Evolutionary conservation across 35 echinoderm and acorn worm genomes (phyloP).

Genomic region (Holothuria glaberrima): DNA sequence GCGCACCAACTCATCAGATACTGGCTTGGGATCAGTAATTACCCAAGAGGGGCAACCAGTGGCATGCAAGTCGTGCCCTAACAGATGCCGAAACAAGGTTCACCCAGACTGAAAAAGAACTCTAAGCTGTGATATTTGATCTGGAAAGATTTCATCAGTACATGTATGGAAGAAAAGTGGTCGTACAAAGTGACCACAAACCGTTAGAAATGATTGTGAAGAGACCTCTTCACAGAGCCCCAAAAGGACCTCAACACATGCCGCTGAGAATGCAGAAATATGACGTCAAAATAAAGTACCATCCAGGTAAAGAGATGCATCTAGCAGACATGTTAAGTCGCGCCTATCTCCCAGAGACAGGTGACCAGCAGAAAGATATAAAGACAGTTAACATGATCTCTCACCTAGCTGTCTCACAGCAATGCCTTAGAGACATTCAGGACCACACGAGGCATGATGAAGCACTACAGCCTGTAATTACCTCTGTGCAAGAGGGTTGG

Average conservation of each 20-base stretch:
- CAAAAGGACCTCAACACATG: constrained; percentile 30
- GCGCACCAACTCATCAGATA: constrained; percentile 35
- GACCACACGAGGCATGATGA: constrained; percentile 35
- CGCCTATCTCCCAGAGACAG: background rate
- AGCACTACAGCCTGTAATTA: background rate
- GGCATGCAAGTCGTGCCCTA: constrained; percentile 40
- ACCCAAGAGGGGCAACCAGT: constrained; percentile 42
- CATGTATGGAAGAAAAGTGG: constrained; percentile 42
- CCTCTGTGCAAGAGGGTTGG: background rate
- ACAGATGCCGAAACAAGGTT: constrained; percentile 59
- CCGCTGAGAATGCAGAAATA: constrained; percentile 59
- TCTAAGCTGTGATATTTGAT: constrained; percentile 52
- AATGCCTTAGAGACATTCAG: constrained; percentile 2
- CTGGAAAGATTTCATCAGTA: constrained; percentile 53
- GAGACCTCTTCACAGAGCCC: constrained; percentile 37
- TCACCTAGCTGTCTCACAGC: background rate
- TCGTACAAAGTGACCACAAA: constrained; percentile 64
- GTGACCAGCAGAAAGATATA: background rate
- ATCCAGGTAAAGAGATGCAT: constrained; percentile 42
- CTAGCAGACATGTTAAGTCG: background rate
- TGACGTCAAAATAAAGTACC: constrained; percentile 28
- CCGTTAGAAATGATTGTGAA: constrained; percentile 58
- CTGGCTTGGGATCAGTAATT: constrained; percentile 28
- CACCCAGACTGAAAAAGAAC: constrained; percentile 55
- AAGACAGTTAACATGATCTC: constrained; percentile 49